Percentiles rank a stretch among this genome's conserved stretches.
Conservation (phyloP, 1,140 invertebrate genomes). For the Diabrotica undecimpunctata region DNA sequence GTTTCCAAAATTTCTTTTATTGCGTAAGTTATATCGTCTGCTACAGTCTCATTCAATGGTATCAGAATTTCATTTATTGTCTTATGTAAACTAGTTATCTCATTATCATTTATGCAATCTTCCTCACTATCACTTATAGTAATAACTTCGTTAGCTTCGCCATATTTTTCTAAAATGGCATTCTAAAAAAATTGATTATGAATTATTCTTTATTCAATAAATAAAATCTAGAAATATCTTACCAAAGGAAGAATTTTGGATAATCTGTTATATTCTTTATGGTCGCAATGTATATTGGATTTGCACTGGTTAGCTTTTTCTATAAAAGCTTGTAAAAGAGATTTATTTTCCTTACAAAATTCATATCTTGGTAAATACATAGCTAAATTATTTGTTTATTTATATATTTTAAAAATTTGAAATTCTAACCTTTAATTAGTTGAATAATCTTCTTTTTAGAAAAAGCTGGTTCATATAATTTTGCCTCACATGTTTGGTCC, state of each 20-base stretch:
- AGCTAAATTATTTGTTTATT: not conserved
- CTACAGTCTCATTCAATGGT: constrained; percentile 5
- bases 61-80: not conserved
- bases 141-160: constrained; percentile 16
- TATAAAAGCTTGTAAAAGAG: constrained; percentile 19
- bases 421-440: no score
- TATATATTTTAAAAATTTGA: no score
- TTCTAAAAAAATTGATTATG: not conserved
- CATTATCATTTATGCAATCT: constrained; percentile 5
- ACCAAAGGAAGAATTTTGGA: constrained; percentile 24
- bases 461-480: no score
- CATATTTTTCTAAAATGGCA: not conserved
- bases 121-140: constrained; percentile 24
- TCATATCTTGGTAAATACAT: constrained; percentile 22
- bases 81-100: not conserved
- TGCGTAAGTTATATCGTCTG: constrained; percentile 19
- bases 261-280: constrained; percentile 15
- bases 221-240: not conserved
- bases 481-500: no score
- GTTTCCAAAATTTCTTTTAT: constrained; percentile 24
- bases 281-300: constrained; percentile 17
- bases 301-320: constrained; percentile 19
- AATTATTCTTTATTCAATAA: no score
- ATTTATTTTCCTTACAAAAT: constrained; percentile 19
- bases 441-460: no score